Percentiles rank a stretch among this genome's conserved stretches.
Evolutionary conservation across 2,888 invertebrate genomes (phyloP).

Genomic region (Encarsia formosa): DNA sequence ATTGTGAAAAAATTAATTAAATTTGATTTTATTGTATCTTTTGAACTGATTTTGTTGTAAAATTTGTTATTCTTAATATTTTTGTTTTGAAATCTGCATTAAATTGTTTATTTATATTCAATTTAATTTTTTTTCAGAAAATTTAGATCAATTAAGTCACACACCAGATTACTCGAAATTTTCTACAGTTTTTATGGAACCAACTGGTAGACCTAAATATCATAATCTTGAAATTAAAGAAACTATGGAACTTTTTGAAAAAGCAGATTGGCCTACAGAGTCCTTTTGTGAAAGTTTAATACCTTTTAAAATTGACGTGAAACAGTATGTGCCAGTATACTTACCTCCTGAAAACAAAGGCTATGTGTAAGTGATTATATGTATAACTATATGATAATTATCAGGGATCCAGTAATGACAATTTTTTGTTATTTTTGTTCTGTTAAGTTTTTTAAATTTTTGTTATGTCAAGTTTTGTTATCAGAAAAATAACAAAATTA

Average conservation of each 20-base stretch:
- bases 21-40: too few relatives aligned
- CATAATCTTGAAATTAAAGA: slow-evolving; percentile 34
- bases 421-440: too few relatives aligned
- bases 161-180: slow-evolving; percentile 19
- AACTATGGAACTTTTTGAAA: slow-evolving; percentile 32
- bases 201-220: slow-evolving; percentile 37
- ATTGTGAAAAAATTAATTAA: not conserved
- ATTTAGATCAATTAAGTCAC: slow-evolving; percentile 21
- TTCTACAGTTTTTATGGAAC: slow-evolving; percentile 33
- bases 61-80: too few relatives aligned
- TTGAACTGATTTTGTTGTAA: too few relatives aligned
- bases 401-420: too few relatives aligned
- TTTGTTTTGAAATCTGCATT: not conserved
- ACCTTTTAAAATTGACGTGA: slow-evolving; percentile 29
- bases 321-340: slow-evolving; percentile 61
- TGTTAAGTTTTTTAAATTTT: too few relatives aligned
- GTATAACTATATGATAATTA: too few relatives aligned
- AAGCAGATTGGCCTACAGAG: slow-evolving; percentile 36
- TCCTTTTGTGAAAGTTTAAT: slow-evolving; percentile 33
- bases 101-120: not conserved
- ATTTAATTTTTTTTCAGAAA: slow-evolving; percentile 19
- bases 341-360: slow-evolving; percentile 76
- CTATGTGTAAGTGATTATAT: slow-evolving; percentile 60
- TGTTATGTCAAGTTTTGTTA: too few relatives aligned
- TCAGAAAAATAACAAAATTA: too few relatives aligned